Base-by-base conservation (phyloP, 2,113 vertebrate species). In the Notiomystis cincta region DNA sequence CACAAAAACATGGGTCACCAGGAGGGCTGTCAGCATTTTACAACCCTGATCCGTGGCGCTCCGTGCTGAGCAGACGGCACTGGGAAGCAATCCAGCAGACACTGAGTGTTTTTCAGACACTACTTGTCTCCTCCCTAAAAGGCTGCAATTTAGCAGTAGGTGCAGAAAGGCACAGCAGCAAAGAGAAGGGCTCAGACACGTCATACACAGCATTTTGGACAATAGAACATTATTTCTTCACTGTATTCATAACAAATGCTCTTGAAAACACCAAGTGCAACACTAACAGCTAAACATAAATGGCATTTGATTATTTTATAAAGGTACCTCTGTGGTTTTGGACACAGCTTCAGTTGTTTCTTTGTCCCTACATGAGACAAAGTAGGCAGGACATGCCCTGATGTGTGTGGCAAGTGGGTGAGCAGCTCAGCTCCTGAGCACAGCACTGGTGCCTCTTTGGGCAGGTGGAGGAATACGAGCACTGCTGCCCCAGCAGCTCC, bases 61-160 rank as follows among this genome's bases (percentile, higher is more conserved):
- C 21, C 73, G 9, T 13, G 66, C 81, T 88, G 70, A 94, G 87
- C 54, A 77, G 91, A 91, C 84, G 81, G 64, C 53, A 24, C 60
- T n/a, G 62, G n/a, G 47, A 93, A 91, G 58, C 21, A 75, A 80
- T 77, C 48, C 82, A 88, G 78, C 50, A 93, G 91, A 69, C 4
- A 3, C n/a, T 2, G 30, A 51, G 23, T n/a, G 70, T 47, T 91
- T 69, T 89, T 50, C 51, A 87, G 75, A 72, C 31, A 40, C 40
- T 42, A 35, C 73, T 79, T 69, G 37, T 51, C 65, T 91, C 48
- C 61, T 91, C 66, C 37, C 30, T 54, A 48, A 72, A 75, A 92
- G 70, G 56, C 37, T 90, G 66, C 24, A 65, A 47, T 72, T 93
- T 75, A 88, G 38, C 89, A 82, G 50, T 45, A 85, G 66, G 53